Evolutionary conservation across 2,888 invertebrate genomes (phyloP), one percentile per base, ranked within the genome.

Genomic region (Eubasilissa splendida): DNA sequence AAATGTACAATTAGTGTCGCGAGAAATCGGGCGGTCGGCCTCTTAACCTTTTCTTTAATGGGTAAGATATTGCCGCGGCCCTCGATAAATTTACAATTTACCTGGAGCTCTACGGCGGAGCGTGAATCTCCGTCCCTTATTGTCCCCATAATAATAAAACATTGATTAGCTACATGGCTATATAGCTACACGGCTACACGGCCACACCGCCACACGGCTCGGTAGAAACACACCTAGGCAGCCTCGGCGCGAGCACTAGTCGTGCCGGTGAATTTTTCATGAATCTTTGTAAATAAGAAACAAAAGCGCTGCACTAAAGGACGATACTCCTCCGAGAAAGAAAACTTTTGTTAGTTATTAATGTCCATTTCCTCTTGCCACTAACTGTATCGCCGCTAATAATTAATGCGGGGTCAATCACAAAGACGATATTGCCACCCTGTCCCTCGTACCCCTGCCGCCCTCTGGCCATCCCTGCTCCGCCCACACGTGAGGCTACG

Each of bases 381-480:
- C 83, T 83, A 80, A 82, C 83, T 83, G 81, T 80, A 82, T 89
- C 88, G 89, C 89, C 88, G 88, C 90, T 90, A 90, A 90, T 90
- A 90, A 90, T 91, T 90, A 90, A 90, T 90, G 90, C 86, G 88
- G 90, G 90, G 90, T 91, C 90, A 91, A 90, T 91, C 90, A 89
- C 88, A 87, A 88, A 88, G 89, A 79, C 88, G 88, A 71, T 71
- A 71, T 33, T 14, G 71, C 71, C n/a, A 54, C 71, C n/a, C 54
- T 71, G 33, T 71, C 56, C 54, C 31, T 14, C 71, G 14, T 50
- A 50, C 31, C 71, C 33, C 54, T 54, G 22, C 12, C 56, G 12
- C 56, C 71, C 22, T 71, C 53, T 33, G 33, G 58, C 58, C 50
- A 12, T 74, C 74, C 59, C 42, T 33, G 42, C 59, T 42, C 54